Base-by-base conservation (phyloP, 2,888 invertebrate genomes). In the Eilema depressum region DNA sequence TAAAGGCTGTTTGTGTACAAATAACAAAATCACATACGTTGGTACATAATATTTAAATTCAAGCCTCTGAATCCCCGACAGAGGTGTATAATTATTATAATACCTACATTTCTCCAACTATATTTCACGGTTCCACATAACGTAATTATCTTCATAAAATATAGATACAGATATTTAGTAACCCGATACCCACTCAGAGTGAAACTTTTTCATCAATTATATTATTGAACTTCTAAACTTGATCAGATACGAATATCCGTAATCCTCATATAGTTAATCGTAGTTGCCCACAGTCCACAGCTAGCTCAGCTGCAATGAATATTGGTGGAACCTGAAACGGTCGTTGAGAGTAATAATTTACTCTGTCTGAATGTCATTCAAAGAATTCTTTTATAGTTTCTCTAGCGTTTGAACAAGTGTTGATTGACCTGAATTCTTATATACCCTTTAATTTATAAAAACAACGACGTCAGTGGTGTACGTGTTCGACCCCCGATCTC, bases 271-370 rank as follows among this genome's bases (percentile, higher is more conserved):
- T 81, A 79, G 81, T 76, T 70, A 71, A 71, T 70, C 75, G 79
- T 72, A 28, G 41, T 33, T 65, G 17, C 23, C 53, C 37, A n/a
- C 67, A 75, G 75, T 83, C 81, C 81, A 82, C 80, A 78, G 79
- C 81, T 81, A 78, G 76, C 76, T 78, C 62, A 20, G 69, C 69
- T 63, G 79, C 83, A 82, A 88, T 91, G 91, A 89, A 91, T 91
- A 85, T 83, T 79, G 80, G 80, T 77, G 75, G 77, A 81, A 88
- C 87, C 84, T 28, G 7, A 26, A 17, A 86, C 81, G 82, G 84
- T 87, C 87, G 86, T 74, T 78, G 85, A 88, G 88, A 85, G 88
- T 80, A 83, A 91, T 92, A 91, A 91, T 86, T 92, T 87, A 91
- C 85, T 80, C 75, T 82, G n/a, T 78, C 83, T 86, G 83, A 88